A percentile compares a stretch with the other conserved stretches of the same genome.
Evolutionary conservation across 2,888 invertebrate genomes (phyloP).

Genomic region (Sthenelais limicola): DNA sequence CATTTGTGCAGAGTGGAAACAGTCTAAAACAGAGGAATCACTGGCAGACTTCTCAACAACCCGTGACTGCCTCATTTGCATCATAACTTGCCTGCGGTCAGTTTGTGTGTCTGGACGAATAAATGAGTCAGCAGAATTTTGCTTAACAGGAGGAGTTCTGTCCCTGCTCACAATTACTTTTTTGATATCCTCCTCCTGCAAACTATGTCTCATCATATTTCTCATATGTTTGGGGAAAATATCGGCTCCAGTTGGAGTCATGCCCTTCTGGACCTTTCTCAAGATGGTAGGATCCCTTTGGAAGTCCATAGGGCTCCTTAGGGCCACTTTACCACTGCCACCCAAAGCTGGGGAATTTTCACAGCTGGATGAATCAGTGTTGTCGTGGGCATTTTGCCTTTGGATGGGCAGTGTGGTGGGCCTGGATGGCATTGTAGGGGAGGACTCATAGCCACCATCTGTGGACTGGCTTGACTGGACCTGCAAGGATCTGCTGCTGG

Average conservation of each 20-base stretch:
- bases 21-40: slow-evolving; percentile 34
- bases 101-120: slow-evolving; percentile 1
- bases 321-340: too few relatives aligned
- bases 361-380: too few relatives aligned
- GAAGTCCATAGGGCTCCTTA: too few relatives aligned
- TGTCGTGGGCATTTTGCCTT: background rate
- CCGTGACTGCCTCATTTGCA: background rate
- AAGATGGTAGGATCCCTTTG: slow-evolving; percentile 13
- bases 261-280: slow-evolving; percentile 45
- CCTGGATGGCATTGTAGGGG: background rate
- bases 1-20: background rate
- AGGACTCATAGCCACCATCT: background rate
- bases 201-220: slow-evolving; percentile 29
- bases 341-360: too few relatives aligned
- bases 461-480: background rate
- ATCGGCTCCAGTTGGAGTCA: slow-evolving; percentile 47
- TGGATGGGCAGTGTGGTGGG: slow-evolving; percentile 1
- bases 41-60: slow-evolving; percentile 46
- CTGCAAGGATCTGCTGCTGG: slow-evolving; percentile 3
- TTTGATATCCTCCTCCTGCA: slow-evolving; percentile 21
- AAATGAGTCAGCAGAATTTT: background rate
- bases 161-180: slow-evolving; percentile 4
- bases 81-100: slow-evolving; percentile 10
- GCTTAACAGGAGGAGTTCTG: background rate
- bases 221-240: slow-evolving; percentile 45